Evolutionary conservation across 2,888 invertebrate genomes (phyloP).

Genomic region (Melieria picta): DNA sequence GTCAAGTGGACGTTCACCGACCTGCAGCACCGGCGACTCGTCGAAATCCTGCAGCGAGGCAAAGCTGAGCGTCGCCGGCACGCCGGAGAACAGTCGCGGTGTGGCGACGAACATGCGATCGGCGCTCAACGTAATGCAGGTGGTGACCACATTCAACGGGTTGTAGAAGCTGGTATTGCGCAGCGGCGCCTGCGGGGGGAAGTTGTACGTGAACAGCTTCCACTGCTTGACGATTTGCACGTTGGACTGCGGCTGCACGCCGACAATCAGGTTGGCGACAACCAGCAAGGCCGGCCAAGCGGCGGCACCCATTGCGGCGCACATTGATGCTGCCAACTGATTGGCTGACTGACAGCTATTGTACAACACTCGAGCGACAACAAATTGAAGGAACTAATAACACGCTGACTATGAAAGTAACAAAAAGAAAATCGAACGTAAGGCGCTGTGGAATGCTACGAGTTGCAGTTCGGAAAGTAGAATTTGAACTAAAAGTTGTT

Average conservation of each 20-base stretch:
- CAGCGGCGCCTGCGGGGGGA: conserved; percentile 71
- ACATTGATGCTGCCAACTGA: too few species aligned
- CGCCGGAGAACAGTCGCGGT: conserved; percentile 78
- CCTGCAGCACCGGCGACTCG: conserved; percentile 77
- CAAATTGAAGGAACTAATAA: too few species aligned
- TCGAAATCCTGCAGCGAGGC: conserved; percentile 74
- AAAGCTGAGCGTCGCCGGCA: conserved; percentile 79
- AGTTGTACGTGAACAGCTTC: conserved; percentile 75
- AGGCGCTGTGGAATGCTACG: too few species aligned
- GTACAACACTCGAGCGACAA: too few species aligned
- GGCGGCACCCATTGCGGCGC: background rate
- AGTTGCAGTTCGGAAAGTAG: too few species aligned
- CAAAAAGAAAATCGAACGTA: too few species aligned
- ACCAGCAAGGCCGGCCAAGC: background rate
- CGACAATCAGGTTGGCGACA: conserved; percentile 40
- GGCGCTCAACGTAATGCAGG: conserved; percentile 78
- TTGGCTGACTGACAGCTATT: too few species aligned
- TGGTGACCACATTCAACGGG: conserved; percentile 80
- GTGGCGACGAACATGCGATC: conserved; percentile 79
- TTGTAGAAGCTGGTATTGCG: conserved; percentile 67
- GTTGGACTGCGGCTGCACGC: conserved; percentile 7
- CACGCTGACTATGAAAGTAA: too few species aligned
- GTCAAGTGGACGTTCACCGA: conserved; percentile 50
- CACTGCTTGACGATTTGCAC: conserved; percentile 77
- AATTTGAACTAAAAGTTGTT: too few species aligned